Percentiles rank a stretch among this genome's conserved stretches.
These are phyloP conservation scores for Mythimna loreyi DNA, from an alignment of 2,888 invertebrate genomes.

Conservation along the genomic window DNA sequence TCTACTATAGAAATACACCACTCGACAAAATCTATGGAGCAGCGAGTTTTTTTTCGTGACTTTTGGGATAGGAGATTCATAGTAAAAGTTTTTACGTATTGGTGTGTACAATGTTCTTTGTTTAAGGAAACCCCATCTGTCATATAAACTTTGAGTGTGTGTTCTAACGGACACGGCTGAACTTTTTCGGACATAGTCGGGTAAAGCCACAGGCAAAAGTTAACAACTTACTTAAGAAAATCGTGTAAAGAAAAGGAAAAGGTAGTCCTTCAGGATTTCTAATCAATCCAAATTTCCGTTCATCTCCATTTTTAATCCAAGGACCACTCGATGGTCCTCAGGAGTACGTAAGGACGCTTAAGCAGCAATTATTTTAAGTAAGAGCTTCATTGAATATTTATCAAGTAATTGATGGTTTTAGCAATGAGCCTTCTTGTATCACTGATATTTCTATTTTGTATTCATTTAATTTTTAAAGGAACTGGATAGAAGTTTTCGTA, in stretches of 20 bases:
- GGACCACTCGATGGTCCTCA: conserved; percentile 14
- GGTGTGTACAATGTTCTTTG: too few species aligned
- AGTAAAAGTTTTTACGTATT: too few species aligned
- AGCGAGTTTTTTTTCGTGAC: too few species aligned
- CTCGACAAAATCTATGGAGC: too few species aligned
- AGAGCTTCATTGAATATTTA: neutral
- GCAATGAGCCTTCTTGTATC: neutral
- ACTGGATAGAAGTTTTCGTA: neutral
- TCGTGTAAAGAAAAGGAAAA: conserved; percentile 7
- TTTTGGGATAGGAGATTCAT: too few species aligned
- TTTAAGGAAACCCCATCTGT: too few species aligned
- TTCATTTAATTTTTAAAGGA: too few species aligned
- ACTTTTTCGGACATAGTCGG: too few species aligned
- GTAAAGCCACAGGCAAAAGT: too few species aligned
- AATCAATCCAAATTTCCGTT: conserved; percentile 14
- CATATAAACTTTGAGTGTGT: too few species aligned
- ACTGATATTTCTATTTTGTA: neutral
- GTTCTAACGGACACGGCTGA: too few species aligned
- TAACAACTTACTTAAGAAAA: neutral
- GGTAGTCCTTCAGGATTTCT: conserved; percentile 13
- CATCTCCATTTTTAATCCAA: conserved; percentile 31
- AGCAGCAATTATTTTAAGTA: conserved; percentile 38
- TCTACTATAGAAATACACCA: too few species aligned
- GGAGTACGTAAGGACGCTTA: neutral
- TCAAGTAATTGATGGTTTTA: conserved; percentile 7